Percentiles rank a stretch among this genome's conserved stretches.
Evolutionary conservation across 2,888 invertebrate species (phyloP).

Genomic region (Drosophila subquinaria): DNA sequence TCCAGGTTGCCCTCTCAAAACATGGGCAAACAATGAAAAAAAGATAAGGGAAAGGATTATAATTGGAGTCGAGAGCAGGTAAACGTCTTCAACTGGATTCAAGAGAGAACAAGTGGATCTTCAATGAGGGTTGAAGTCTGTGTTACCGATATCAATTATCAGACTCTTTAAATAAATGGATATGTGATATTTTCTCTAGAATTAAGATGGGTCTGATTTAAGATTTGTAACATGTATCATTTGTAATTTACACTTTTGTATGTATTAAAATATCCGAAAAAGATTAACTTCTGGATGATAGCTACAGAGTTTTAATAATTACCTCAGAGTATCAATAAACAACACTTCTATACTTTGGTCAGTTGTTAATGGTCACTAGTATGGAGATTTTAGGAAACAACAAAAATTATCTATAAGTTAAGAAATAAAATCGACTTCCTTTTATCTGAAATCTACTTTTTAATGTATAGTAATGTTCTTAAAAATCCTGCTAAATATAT

Average conservation of each 20-base stretch:
- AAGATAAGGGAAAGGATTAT: slow-evolving; percentile 27
- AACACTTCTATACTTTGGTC: too few relatives aligned
- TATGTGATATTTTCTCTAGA: not conserved
- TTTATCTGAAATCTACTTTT: too few relatives aligned
- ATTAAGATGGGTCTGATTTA: not conserved
- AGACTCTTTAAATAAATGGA: not conserved
- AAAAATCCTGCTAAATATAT: too few relatives aligned
- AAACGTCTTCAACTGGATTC: slow-evolving; percentile 1
- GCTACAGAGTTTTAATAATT: too few relatives aligned
- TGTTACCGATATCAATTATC: slow-evolving; percentile 15
- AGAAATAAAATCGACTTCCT: too few relatives aligned
- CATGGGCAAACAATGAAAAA: slow-evolving; percentile 41
- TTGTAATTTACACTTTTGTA: not conserved
- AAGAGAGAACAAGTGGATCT: slow-evolving; percentile 11
- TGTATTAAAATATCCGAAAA: not conserved
- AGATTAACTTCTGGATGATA: not conserved
- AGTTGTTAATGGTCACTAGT: too few relatives aligned
- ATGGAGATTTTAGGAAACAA: too few relatives aligned
- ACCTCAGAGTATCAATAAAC: too few relatives aligned
- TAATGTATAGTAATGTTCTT: too few relatives aligned
- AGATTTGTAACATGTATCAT: not conserved
- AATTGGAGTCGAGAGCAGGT: slow-evolving; percentile 47
- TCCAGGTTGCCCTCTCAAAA: slow-evolving; percentile 1
- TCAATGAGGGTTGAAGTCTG: slow-evolving; percentile 1
- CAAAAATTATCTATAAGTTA: too few relatives aligned